A percentile compares a stretch with the other conserved stretches of the same genome.
phyloP scores from a whole-genome alignment of 2,888 invertebrate genomes.

The Sphaerophoria rueppellii region DNA sequence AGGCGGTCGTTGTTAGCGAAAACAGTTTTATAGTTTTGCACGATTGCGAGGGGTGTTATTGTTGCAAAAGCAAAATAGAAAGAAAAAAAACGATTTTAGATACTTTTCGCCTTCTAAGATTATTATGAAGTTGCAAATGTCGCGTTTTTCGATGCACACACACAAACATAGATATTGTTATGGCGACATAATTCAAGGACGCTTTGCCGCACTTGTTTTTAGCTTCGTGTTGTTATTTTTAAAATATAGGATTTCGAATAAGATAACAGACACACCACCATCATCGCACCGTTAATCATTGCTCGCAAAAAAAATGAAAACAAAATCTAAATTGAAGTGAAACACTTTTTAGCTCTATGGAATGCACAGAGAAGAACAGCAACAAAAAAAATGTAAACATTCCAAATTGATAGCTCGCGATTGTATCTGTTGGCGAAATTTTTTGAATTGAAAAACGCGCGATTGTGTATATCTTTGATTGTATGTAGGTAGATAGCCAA shows the following conservation, averaged over 20 bases:
- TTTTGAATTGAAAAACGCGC: conserved; percentile 8
- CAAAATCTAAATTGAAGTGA: neutral
- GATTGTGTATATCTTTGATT: conserved; percentile 15
- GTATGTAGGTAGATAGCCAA: conserved; percentile 60
- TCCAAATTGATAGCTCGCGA: conserved; percentile 25
- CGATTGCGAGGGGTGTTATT: neutral
- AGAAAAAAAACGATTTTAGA: conserved; percentile 37
- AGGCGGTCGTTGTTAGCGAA: neutral
- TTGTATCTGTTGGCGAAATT: conserved; percentile 35
- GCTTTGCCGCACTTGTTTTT: conserved; percentile 19
- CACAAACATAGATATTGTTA: conserved; percentile 6
- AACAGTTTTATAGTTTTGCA: neutral
- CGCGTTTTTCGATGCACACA: conserved; percentile 16
- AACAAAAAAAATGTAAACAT: conserved; percentile 32
- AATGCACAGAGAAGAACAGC: conserved; percentile 61
- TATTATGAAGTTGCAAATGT: conserved; percentile 31
- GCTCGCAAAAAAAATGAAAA: neutral
- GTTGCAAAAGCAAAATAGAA: neutral
- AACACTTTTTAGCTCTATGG: conserved; percentile 10
- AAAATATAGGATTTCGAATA: conserved; percentile 29
- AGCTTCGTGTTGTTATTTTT: neutral
- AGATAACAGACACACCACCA: conserved; percentile 3
- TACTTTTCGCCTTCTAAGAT: conserved; percentile 48
- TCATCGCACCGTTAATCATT: conserved; percentile 23
- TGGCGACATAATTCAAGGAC: conserved; percentile 53